Evolutionary conservation across 2,888 invertebrate genomes (phyloP), one percentile per base, ranked within the genome.

Genomic region (Conistra vaccinii): DNA sequence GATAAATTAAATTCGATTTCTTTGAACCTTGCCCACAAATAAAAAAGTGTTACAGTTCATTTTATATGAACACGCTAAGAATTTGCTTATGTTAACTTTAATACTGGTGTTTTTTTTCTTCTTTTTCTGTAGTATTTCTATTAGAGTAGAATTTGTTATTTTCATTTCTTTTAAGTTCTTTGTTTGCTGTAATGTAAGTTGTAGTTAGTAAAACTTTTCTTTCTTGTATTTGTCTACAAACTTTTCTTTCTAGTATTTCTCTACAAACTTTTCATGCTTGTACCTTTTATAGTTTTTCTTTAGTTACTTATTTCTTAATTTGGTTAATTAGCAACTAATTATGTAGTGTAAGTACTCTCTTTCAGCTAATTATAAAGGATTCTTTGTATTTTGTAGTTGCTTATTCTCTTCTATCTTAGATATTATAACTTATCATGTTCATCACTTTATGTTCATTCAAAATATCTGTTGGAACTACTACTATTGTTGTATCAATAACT

Each of bases 281-380:
- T 57, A 42, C 10, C 53, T 35, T 29, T 62, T 69, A 23, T 65
- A 69, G 42, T 67, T 69, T 55, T n/a, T 51, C 23, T 62, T 76
- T 67, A 57, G n/a, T 60, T 51, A 57, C 26, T 58, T 48, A 69
- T 60, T 45, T 48, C 0, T 58, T 65, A 39, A 5, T 48, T 29
- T 60, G 12, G 23, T 61, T 51, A 39, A 42, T 17, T 17, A 61
- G 48, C 1, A 2, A 65, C 51, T 81, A 76, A 80, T 51, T 35
- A 1, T 35, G 2, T 63, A 53, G 9, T n/a, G 12, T 75, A 39
- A 39, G 60, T 61, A 23, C 29, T 65, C 1, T 57, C 6, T 61
- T 61, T 57, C n/a, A 69, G 12, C 17, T 45, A 32, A 35, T 53
- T 26, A n/a, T n/a, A 29, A 62, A 62, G 53, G 23, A 26, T 26